Base-by-base conservation (phyloP, 2,888 invertebrate species). In the Caenorhabditis sp. region DNA sequence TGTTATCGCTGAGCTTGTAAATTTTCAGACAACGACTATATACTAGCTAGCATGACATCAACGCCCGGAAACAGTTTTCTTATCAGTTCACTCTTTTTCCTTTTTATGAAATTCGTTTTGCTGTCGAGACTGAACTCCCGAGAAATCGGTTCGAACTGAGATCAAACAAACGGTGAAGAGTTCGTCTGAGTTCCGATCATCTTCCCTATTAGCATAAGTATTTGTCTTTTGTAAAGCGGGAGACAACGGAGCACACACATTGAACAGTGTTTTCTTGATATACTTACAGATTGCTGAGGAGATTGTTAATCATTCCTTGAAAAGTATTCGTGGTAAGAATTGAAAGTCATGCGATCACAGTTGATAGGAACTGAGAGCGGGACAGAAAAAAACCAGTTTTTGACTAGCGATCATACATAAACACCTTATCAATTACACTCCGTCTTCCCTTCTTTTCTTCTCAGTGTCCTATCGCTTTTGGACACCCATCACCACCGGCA, bases 391-490 rank as follows among this genome's bases (percentile, higher is more conserved):
- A 68, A 68, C 66, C 66, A 56, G 66, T 68, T 68, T 66, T 68
- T 50, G 26, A 48, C 39, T 37, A 22, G 56, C 52, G 59, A 70
- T 70, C 59, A 70, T 70, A 61, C 70, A 70, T 70, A 70, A 70
- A 70, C 70, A 70, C 70, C 70, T 70, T 70, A 70, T 70, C 70
- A 70, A 70, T 70, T 70, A 70, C 59, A 61, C 53, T 55, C 53
- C 35, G 11, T 24, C 27, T 37, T 45, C 30, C 26, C 39, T 17
- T 26, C 46, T 30, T 35, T 68, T 32, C 48, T 43, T 45, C 22
- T 45, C 58, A 53, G 20, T 41, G 26, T 15, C 56, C 24, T 41
- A 20, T 56, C 27, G 13, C 24, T 39, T 43, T 56, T 56, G 39
- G 15, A 26, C 30, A 43, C 59, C 27, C 39, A 35, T 30, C 43